A percentile compares a stretch with the other conserved stretches of the same genome.
phyloP scores from a whole-genome alignment of 2,888 invertebrate species.

The Drosophila kambysellisi region DNA sequence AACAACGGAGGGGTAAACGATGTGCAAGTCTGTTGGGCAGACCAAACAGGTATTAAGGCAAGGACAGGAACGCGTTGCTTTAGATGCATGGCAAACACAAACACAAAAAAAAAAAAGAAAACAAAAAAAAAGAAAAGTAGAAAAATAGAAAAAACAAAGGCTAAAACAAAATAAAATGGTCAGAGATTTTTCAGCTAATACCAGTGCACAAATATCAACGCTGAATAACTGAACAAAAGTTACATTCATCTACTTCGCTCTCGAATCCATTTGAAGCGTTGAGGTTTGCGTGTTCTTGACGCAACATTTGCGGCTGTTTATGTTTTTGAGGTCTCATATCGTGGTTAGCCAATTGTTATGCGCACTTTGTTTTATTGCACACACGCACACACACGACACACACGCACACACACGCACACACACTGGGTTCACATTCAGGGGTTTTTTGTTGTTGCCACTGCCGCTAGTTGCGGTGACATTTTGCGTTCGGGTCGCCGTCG shows the following conservation, averaged over 20 bases:
- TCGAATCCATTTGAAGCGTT: conserved; percentile 9
- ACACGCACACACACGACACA: conserved; percentile 41
- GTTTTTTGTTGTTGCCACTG: conserved; percentile 1
- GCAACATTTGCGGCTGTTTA: conserved; percentile 77
- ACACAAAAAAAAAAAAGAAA: not conserved
- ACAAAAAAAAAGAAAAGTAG: not conserved
- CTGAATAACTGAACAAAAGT: not conserved
- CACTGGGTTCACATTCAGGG: not conserved
- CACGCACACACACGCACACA: not conserved
- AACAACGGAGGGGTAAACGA: not conserved
- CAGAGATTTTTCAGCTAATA: not conserved
- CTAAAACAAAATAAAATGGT: not conserved
- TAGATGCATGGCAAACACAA: not conserved
- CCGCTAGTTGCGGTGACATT: conserved; percentile 58
- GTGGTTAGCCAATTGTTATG: conserved; percentile 76
- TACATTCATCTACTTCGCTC: not conserved
- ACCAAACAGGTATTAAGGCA: not conserved
- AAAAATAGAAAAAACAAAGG: not conserved
- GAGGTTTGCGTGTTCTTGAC: conserved; percentile 71
- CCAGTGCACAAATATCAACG: not conserved
- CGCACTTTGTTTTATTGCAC: conserved; percentile 74
- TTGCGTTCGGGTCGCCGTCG: conserved; percentile 35
- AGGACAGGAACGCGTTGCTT: not conserved
- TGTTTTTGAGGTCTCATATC: conserved; percentile 74
- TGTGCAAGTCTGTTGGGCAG: not conserved